These are phyloP conservation scores for Lacanobia wlatinum DNA, from an alignment of 2,888 invertebrate species.

Conservation along the genomic window DNA sequence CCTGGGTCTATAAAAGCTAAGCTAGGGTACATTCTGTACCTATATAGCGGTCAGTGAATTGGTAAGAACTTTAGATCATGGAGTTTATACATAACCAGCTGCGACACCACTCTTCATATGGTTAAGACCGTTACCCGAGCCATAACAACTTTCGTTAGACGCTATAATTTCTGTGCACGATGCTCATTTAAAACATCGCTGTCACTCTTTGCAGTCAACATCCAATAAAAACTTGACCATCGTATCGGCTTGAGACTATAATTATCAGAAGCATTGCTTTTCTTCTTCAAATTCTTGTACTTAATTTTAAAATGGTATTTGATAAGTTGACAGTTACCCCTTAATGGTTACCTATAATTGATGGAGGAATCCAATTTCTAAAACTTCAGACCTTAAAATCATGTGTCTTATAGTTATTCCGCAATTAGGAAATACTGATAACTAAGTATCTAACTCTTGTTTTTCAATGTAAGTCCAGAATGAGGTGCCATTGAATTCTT, in stretches of 20 bases:
- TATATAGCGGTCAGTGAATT: constrained; percentile 7
- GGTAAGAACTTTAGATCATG: constrained; percentile 1
- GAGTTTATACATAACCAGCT: constrained; percentile 33
- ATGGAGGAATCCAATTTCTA: not conserved
- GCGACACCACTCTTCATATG: constrained; percentile 42
- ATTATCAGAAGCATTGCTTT: not conserved
- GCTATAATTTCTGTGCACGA: constrained; percentile 48
- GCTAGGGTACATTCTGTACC: too few species aligned
- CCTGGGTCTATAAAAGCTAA: too few species aligned
- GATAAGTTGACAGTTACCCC: too few species aligned
- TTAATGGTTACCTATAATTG: too few species aligned
- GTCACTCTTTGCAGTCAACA: constrained; percentile 10
- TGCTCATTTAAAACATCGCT: constrained; percentile 37
- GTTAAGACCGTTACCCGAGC: constrained; percentile 66
- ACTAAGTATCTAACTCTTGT: not conserved
- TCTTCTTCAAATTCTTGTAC: not conserved
- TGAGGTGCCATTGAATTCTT: constrained; percentile 15
- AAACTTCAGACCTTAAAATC: not conserved
- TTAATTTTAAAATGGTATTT: too few species aligned
- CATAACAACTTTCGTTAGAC: constrained; percentile 72
- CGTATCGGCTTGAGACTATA: not conserved
- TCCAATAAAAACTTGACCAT: not conserved
- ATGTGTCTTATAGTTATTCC: not conserved
- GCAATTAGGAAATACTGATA: not conserved
- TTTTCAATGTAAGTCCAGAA: constrained; percentile 3